Evolutionary conservation across 2,888 invertebrate genomes (phyloP).

Genomic region (Phyllotreta striolata): DNA sequence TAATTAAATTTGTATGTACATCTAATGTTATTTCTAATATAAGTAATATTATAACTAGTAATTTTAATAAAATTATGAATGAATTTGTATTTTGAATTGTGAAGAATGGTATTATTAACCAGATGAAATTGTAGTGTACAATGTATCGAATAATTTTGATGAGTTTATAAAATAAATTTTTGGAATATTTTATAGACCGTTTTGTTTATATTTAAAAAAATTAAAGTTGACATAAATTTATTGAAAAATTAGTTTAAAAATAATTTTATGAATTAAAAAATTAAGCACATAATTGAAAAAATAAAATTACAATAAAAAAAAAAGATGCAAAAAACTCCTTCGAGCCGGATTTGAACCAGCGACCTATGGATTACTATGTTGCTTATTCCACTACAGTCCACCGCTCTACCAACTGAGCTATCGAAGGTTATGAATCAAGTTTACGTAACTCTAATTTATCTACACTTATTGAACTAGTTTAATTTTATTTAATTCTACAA

Average conservation of each 20-base stretch:
- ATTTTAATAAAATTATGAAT: constrained; percentile 15
- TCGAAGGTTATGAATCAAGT: constrained; percentile 48
- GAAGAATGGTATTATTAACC: neutral
- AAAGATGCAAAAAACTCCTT: constrained; percentile 60
- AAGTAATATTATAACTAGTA: constrained; percentile 24
- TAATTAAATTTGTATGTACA: constrained; percentile 30
- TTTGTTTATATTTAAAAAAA: no score
- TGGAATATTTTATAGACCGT: no score
- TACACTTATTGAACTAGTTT: neutral
- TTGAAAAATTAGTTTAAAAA: no score
- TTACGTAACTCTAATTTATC: neutral
- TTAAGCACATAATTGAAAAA: neutral
- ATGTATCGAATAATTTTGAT: no score
- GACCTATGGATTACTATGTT: constrained; percentile 63
- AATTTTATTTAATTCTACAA: neutral
- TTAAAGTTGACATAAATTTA: no score
- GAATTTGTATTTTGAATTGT: neutral
- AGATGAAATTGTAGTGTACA: no score
- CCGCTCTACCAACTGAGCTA: constrained; percentile 59
- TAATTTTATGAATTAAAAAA: neutral
- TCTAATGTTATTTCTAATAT: constrained; percentile 28
- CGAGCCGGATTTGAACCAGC: constrained; percentile 76
- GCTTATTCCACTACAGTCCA: constrained; percentile 52
- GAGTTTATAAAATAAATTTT: no score
- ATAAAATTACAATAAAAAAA: neutral